phyloP scores from a whole-genome alignment of 1,140 invertebrate genomes.

The Caenorhabditis tropicalis region DNA sequence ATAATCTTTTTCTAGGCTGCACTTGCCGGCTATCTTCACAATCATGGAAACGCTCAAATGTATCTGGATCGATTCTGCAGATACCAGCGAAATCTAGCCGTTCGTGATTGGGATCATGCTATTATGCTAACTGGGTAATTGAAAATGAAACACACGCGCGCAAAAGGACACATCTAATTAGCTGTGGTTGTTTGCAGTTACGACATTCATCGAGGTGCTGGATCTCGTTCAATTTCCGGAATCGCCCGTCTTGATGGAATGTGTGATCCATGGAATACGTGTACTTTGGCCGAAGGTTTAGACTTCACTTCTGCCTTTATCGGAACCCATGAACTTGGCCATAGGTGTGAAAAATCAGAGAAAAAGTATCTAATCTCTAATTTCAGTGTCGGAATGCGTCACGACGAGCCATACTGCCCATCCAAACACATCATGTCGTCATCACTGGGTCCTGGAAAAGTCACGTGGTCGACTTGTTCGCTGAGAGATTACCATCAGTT shows the following conservation, averaged over 20 bases:
- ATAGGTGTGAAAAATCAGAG: constrained; percentile 51
- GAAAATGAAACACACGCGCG: constrained; percentile 26
- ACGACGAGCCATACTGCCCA: constrained; percentile 71
- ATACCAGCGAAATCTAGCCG: constrained; percentile 67
- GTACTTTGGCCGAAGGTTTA: constrained; percentile 70
- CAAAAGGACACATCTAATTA: constrained; percentile 33
- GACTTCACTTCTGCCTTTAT: constrained; percentile 72
- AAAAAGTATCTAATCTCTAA: neutral
- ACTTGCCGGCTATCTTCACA: constrained; percentile 67
- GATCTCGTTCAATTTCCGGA: constrained; percentile 71
- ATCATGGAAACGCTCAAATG: constrained; percentile 68
- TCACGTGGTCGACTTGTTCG: constrained; percentile 73
- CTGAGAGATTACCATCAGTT: constrained; percentile 71
- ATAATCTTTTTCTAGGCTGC: constrained; percentile 56
- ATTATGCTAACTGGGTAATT: constrained; percentile 67
- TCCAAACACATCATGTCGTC: constrained; percentile 73
- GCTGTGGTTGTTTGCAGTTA: constrained; percentile 60
- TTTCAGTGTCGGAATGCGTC: constrained; percentile 70
- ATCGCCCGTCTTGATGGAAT: constrained; percentile 71
- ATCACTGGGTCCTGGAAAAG: constrained; percentile 73
- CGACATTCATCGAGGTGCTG: constrained; percentile 70
- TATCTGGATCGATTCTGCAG: constrained; percentile 70
- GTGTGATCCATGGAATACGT: constrained; percentile 72
- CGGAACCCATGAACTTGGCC: constrained; percentile 70
- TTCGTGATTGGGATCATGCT: constrained; percentile 72